Base-by-base conservation (phyloP, 1,140 invertebrate species). In the Maniola jurtina region DNA sequence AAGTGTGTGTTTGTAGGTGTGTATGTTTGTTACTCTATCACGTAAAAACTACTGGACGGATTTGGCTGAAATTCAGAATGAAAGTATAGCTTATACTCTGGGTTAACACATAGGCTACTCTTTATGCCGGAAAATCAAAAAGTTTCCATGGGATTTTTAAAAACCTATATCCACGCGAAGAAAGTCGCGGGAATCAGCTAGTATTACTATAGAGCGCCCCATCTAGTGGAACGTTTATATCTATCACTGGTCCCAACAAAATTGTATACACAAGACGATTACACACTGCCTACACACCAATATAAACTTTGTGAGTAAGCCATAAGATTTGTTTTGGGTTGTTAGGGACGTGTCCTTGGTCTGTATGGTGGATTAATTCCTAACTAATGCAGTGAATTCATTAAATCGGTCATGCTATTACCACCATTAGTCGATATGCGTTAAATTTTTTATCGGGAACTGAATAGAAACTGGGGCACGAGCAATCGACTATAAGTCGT, bases 281-380 rank as follows among this genome's bases (percentile, higher is more conserved):
- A 52, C 25, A 52, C 15, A 52, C 0, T 5, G 48, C 4, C 4
- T 25, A 25, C 34, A 55, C 11, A 13, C 54, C 5, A 55, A 15
- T 35, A 34, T 55, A 36, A n/a, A 55, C 54, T 55, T 14, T 55
- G 15, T 35, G 5, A 8, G 3, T 2, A 11, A 8, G 13, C 1
- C 11, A 34, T 55, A 55, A 55, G 54, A 36, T 34, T 13, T 34
- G 34, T 55, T 55, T 55, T 55, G 6, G 25, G 35, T 9, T 25
- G 15, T 52, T 16, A 5, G 7, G 2, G 16, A 11, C 7, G 6
- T 25, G 48, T 2, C 48, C 48, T 52, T 25, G 48, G 16, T 52
- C 14, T 52, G 14, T 52, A 52, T 52, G 48, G 48, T 52, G 48
- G 16, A 52, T 52, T 52, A 16, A 52, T 16, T 52, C 48, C 14